Conservation (phyloP, 2,888 invertebrate genomes). For the Acanthacorydalis orientalis region DNA sequence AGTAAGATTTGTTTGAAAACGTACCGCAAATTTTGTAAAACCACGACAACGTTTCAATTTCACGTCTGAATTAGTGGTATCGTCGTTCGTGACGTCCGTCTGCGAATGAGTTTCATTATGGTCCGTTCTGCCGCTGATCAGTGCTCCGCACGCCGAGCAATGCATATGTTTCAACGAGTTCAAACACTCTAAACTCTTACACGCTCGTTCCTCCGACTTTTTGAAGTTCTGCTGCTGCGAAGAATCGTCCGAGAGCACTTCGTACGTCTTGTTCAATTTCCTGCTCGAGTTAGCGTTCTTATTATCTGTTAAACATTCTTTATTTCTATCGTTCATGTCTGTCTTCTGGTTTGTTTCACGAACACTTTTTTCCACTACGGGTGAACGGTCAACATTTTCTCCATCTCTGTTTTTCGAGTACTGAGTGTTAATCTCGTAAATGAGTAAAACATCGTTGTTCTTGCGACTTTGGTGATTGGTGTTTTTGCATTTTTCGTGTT, state of each 20-base stretch:
- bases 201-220: background rate
- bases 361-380: no score
- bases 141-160: background rate
- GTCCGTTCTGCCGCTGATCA: background rate
- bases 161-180: background rate
- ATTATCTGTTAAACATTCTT: background rate
- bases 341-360: no score
- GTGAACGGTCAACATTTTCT: no score
- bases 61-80: background rate
- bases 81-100: background rate
- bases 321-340: no score
- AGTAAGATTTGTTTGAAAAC: background rate
- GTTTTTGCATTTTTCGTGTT: no score
- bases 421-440: no score
- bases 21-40: conserved; percentile 1
- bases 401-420: no score
- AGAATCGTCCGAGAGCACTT: background rate
- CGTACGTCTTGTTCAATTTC: background rate
- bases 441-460: no score
- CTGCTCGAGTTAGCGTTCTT: background rate
- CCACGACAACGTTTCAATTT: conserved; percentile 1
- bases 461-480: no score
- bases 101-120: background rate
- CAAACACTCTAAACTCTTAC: background rate
- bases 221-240: background rate